These are phyloP conservation scores for Podarcis raffonei DNA, from an alignment of 2,113 vertebrate species.

Conservation along the genomic window DNA sequence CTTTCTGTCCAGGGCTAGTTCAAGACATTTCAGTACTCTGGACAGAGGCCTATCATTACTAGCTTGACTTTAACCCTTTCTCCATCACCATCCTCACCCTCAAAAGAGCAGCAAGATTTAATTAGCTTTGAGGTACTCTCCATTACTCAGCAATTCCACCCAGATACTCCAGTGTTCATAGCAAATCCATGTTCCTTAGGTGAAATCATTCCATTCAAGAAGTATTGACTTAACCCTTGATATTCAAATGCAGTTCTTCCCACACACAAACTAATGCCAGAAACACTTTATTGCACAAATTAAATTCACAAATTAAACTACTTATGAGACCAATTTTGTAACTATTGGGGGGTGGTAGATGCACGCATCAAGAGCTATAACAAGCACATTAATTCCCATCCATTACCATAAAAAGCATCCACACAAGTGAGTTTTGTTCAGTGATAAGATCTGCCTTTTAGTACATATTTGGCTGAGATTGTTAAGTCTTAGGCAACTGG, in stretches of 20 bases:
- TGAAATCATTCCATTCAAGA: not conserved
- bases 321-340: no score
- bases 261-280: no score
- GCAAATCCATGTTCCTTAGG: not conserved
- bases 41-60: not conserved
- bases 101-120: not conserved
- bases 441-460: not conserved
- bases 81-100: not conserved
- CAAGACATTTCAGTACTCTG: not conserved
- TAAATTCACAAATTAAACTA: no score
- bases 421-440: not conserved
- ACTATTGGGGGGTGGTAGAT: no score
- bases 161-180: not conserved
- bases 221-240: not conserved
- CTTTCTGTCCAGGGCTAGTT: not conserved
- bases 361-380: not conserved
- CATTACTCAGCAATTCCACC: no score
- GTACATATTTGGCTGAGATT: not conserved
- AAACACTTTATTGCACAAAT: no score
- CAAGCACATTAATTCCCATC: not conserved
- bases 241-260: not conserved
- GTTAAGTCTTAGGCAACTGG: not conserved
- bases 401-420: accelerated
- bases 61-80: not conserved
- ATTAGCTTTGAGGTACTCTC: not conserved